phyloP scores from a whole-genome alignment of 2,113 vertebrate species.

The Hymenochirus boettgeri region DNA sequence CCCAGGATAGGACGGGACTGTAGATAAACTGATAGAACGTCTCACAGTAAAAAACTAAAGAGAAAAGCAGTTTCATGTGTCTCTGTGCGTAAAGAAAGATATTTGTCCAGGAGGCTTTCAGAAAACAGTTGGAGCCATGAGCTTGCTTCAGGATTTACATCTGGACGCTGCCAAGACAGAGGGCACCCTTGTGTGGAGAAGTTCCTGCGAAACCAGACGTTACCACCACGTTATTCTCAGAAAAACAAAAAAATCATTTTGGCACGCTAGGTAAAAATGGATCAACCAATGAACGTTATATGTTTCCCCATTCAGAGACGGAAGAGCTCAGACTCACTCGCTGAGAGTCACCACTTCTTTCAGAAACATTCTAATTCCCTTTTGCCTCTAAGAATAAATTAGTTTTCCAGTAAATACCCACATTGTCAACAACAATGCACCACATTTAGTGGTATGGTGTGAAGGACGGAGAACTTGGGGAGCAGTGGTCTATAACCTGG shows the following conservation, averaged over 20 bases:
- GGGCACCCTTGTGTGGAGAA: slow-evolving; percentile 29
- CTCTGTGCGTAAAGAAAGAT: slow-evolving; percentile 47
- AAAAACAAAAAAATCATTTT: not conserved
- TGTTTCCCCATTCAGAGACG: no score
- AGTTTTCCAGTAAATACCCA: no score
- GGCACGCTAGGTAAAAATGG: not conserved
- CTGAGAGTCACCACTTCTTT: no score
- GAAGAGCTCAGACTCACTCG: no score
- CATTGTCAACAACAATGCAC: no score
- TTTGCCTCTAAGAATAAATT: no score
- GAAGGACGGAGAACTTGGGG: no score
- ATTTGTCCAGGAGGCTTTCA: slow-evolving; percentile 44
- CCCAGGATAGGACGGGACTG: slow-evolving; percentile 53
- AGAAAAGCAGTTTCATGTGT: slow-evolving; percentile 43
- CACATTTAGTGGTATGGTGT: no score
- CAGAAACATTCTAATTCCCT: no score
- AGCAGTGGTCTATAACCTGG: no score
- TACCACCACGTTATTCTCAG: slow-evolving; percentile 22
- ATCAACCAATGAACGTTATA: no score
- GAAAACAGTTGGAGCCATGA: slow-evolving; percentile 47
- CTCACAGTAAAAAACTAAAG: slow-evolving; percentile 57
- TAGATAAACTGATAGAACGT: slow-evolving; percentile 55
- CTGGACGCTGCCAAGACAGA: slow-evolving; percentile 47
- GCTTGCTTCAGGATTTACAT: slow-evolving; percentile 49
- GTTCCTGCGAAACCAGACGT: not conserved